These are phyloP conservation scores for Cavia porcellus DNA, from an alignment of 2,113 vertebrate genomes.

Conservation along the genomic window DNA sequence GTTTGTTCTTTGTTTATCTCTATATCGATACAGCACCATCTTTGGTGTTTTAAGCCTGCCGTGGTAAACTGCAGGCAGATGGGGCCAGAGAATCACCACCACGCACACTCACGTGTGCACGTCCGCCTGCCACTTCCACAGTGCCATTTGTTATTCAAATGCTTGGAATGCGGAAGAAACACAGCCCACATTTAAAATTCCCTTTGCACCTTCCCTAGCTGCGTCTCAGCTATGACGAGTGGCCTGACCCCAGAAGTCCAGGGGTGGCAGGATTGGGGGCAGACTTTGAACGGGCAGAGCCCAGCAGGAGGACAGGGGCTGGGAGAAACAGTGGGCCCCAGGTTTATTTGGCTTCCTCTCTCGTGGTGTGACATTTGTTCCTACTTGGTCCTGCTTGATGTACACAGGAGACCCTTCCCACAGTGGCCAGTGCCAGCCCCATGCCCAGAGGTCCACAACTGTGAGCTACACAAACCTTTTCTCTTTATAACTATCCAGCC, in stretches of 20 bases:
- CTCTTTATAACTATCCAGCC: neutral
- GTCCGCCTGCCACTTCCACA: fast-evolving
- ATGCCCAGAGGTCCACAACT: neutral
- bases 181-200: neutral
- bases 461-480: neutral
- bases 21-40: neutral
- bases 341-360: neutral
- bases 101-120: neutral
- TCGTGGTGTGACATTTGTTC: neutral
- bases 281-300: no score
- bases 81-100: neutral
- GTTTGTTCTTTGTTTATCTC: neutral
- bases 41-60: neutral
- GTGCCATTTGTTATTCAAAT: neutral
- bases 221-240: no score
- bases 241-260: no score
- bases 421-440: neutral
- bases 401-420: neutral
- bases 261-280: no score
- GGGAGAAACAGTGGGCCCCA: neutral
- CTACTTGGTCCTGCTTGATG: neutral
- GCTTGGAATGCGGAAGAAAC: neutral
- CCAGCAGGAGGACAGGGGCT: neutral
- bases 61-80: fast-evolving
- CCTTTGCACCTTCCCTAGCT: no score